phyloP scores from a whole-genome alignment of 2,888 invertebrate genomes.

The Heliothis peltigera region DNA sequence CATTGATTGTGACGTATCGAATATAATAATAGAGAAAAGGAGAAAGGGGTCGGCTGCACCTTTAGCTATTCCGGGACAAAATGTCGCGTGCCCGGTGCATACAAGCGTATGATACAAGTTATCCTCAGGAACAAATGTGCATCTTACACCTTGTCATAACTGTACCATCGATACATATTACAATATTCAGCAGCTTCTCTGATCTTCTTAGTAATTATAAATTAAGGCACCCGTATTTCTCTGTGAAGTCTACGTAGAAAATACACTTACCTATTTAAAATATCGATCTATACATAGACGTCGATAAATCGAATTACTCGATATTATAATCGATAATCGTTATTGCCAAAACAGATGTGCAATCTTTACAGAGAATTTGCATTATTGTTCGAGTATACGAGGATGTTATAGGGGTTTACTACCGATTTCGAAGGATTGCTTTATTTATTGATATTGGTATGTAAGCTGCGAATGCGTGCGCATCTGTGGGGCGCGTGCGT shows the following conservation, averaged over 20 bases:
- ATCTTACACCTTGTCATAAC: conserved; percentile 66
- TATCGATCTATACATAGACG: no score
- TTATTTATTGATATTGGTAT: conserved; percentile 55
- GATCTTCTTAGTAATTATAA: no score
- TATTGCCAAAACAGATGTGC: conserved; percentile 58
- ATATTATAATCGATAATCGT: conserved; percentile 21
- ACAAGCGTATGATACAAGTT: conserved; percentile 53
- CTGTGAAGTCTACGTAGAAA: no score
- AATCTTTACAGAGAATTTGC: conserved; percentile 64
- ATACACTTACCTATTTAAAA: no score
- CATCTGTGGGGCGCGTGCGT: conserved; percentile 81
- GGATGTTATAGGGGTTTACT: conserved; percentile 56
- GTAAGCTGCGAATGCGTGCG: conserved; percentile 68
- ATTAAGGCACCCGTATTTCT: no score
- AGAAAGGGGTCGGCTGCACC: conserved; percentile 85
- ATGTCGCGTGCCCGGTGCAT: conserved; percentile 80
- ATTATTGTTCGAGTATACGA: conserved; percentile 50
- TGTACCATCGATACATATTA: conserved; percentile 33
- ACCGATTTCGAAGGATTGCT: conserved; percentile 40
- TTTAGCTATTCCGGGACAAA: conserved; percentile 72
- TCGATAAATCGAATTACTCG: background rate
- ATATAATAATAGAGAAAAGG: conserved; percentile 72
- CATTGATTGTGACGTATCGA: conserved; percentile 67
- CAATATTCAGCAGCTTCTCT: background rate
- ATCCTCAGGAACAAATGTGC: conserved; percentile 54